Evolutionary conservation across 2,113 vertebrate genomes (phyloP).

Genomic region (Strix uralensis): DNA sequence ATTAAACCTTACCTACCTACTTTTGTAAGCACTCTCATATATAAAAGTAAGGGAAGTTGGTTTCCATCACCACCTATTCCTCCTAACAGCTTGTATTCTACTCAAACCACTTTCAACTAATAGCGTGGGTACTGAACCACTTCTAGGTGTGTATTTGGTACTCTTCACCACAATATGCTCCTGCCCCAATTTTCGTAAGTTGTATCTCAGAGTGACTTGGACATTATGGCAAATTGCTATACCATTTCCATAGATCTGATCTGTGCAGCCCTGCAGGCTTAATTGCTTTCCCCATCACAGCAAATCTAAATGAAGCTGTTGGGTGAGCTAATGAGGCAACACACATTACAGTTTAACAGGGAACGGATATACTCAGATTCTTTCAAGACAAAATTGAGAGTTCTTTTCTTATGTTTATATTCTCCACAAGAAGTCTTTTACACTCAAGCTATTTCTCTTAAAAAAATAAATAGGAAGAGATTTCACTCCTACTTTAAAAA

Average conservation of each 20-base stretch:
- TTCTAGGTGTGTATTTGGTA: not conserved
- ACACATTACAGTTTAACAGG: not conserved
- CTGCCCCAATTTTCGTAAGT: not conserved
- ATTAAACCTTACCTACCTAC: not conserved
- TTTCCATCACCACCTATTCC: not conserved
- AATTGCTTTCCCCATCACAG: not conserved
- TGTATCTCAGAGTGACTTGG: not conserved
- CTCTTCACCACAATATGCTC: not conserved
- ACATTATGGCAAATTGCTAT: slow-evolving; percentile 7
- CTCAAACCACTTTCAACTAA: not conserved
- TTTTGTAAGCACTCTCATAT: not conserved
- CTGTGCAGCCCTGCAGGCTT: slow-evolving; percentile 8
- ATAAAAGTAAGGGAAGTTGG: not conserved
- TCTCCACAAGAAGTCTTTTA: not conserved
- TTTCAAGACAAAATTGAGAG: not conserved
- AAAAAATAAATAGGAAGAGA: not conserved
- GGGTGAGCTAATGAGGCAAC: not conserved
- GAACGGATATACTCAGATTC: not conserved
- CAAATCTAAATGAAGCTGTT: slow-evolving; percentile 5
- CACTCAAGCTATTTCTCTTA: not conserved
- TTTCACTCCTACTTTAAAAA: not conserved
- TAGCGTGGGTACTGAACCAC: not conserved
- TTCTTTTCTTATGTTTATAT: not conserved
- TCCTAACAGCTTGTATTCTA: not conserved
- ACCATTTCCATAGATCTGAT: slow-evolving; percentile 33